Conservation (phyloP, 2,113 vertebrate species). For the Hypanus sabinus region DNA sequence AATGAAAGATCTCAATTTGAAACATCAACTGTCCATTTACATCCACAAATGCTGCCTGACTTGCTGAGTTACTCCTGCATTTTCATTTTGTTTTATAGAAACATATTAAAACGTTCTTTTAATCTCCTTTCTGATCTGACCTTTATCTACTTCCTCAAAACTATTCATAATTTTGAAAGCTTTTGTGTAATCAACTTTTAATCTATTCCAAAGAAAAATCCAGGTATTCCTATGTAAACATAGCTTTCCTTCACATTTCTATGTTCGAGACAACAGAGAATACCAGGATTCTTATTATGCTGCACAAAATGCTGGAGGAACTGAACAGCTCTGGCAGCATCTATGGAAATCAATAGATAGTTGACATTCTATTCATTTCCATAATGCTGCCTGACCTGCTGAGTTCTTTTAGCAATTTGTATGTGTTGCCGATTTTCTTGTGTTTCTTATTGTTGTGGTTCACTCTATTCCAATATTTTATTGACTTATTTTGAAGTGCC, state of each 20-base stretch:
- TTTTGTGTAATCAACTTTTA: background rate
- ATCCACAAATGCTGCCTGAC: too few species aligned
- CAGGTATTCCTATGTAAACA: background rate
- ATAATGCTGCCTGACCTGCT: too few species aligned
- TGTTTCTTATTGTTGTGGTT: background rate
- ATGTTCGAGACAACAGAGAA: background rate
- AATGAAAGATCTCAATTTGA: too few species aligned
- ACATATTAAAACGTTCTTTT: background rate
- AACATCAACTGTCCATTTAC: too few species aligned
- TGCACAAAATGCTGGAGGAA: too few species aligned
- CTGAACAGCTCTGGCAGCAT: too few species aligned
- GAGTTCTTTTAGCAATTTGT: too few species aligned
- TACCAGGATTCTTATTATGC: background rate
- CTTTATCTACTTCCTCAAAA: background rate
- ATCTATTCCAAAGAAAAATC: background rate
- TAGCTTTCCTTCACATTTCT: background rate
- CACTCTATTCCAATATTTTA: background rate
- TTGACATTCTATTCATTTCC: too few species aligned
- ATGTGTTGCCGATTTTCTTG: too few species aligned
- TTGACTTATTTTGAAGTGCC: background rate
- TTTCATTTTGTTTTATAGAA: background rate
- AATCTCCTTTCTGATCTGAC: background rate
- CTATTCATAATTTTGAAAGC: background rate
- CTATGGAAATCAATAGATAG: too few species aligned
- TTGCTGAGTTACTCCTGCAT: too few species aligned